Evolutionary conservation across 2,888 invertebrate species (phyloP).

Genomic region (Ischnus inquisitorius): DNA sequence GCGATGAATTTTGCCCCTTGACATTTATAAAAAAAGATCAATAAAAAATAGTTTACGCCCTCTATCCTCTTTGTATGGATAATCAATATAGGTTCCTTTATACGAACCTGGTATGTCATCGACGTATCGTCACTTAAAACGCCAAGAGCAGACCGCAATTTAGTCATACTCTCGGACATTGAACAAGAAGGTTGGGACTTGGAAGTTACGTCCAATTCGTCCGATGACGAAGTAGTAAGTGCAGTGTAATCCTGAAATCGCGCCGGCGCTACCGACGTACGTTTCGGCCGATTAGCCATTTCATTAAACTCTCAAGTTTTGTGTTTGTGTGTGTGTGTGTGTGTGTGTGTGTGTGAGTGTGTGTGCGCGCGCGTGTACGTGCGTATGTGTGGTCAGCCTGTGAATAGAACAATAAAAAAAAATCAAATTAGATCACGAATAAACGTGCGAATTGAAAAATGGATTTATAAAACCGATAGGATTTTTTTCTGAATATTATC

Average conservation of each 20-base stretch:
- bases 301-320: no score
- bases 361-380: no score
- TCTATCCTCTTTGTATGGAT: neutral
- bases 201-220: neutral
- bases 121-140: neutral
- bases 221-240: neutral
- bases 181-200: neutral
- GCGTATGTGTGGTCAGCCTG: no score
- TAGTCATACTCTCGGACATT: slow-evolving; percentile 1
- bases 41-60: neutral
- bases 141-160: neutral
- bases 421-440: no score
- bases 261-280: neutral
- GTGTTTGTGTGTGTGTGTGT: no score
- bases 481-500: no score
- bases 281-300: no score
- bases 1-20: neutral
- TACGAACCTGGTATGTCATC: neutral
- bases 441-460: no score
- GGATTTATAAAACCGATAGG: no score
- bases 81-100: neutral
- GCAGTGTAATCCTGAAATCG: slow-evolving; percentile 4
- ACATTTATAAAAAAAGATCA: neutral
- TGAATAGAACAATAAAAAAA: no score
- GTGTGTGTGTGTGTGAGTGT: no score